Percentiles rank a stretch among this genome's conserved stretches.
Evolutionary conservation across 2,888 invertebrate species (phyloP).

Genomic region (Luffia ferchaultella): DNA sequence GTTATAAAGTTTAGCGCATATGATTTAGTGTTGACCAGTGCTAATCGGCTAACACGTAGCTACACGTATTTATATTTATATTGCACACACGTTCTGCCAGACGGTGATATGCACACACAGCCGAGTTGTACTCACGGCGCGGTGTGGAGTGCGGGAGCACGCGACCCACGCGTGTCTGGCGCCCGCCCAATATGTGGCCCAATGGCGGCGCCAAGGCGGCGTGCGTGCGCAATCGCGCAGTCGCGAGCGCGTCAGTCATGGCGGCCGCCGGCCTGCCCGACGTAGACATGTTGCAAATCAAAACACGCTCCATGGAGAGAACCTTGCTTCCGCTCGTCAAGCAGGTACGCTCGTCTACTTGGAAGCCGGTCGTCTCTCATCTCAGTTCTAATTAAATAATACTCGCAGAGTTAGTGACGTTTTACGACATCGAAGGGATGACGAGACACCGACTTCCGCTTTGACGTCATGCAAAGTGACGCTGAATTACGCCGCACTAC

Average conservation of each 20-base stretch:
- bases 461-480: constrained; percentile 34
- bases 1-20: no score
- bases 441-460: constrained; percentile 26
- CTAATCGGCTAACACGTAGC: no score
- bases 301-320: constrained; percentile 94
- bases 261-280: constrained; percentile 69
- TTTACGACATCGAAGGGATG: constrained; percentile 14
- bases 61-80: neutral
- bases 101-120: neutral
- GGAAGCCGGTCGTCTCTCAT: neutral
- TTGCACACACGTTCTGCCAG: neutral
- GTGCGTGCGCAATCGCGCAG: constrained; percentile 56
- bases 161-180: constrained; percentile 31
- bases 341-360: constrained; percentile 72
- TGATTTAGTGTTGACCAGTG: no score
- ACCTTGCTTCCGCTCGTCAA: constrained; percentile 92
- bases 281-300: constrained; percentile 78
- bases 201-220: constrained; percentile 27
- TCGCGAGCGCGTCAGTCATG: constrained; percentile 64
- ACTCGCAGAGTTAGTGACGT: neutral
- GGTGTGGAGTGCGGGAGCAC: constrained; percentile 8
- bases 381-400: neutral
- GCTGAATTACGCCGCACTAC: constrained; percentile 1
- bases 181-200: constrained; percentile 37
- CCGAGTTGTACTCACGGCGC: neutral